Conservation (phyloP, 1,140 invertebrate species). For the Zaprionus tsacasi region DNA sequence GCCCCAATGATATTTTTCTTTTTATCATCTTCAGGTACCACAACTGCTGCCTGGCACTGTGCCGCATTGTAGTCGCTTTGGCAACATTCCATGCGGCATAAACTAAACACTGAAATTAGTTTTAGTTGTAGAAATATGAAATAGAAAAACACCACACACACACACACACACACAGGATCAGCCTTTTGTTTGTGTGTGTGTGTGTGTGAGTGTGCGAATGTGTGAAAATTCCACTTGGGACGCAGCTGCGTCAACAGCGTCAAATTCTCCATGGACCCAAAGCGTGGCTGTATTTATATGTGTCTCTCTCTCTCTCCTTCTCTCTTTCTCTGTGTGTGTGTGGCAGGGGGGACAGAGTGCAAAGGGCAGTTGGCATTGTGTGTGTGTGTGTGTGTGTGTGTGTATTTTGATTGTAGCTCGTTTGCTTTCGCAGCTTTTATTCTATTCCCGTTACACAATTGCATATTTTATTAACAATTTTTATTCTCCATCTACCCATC, state of each 20-base stretch:
- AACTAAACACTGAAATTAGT: constrained; percentile 4
- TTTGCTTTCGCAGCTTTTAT: constrained; percentile 52
- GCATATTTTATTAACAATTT: constrained; percentile 58
- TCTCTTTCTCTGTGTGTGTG: neutral
- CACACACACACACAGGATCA: neutral
- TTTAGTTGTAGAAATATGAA: constrained; percentile 8
- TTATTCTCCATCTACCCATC: constrained; percentile 2
- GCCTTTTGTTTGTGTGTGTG: too few relatives aligned
- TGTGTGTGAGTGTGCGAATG: constrained; percentile 24
- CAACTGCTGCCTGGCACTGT: neutral
- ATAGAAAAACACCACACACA: constrained; percentile 1
- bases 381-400: constrained; percentile 7
- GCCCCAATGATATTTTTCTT: neutral
- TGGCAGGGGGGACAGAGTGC: neutral
- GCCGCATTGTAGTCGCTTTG: constrained; percentile 4
- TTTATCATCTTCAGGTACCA: neutral
- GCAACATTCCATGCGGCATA: constrained; percentile 2
- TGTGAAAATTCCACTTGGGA: constrained; percentile 54
- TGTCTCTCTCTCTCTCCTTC: neutral
- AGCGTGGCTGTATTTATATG: constrained; percentile 5
- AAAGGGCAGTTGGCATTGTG: constrained; percentile 19
- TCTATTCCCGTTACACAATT: constrained; percentile 19
- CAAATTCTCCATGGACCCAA: constrained; percentile 9
- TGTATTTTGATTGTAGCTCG: constrained; percentile 52
- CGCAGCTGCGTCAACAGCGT: constrained; percentile 55